phyloP scores from a whole-genome alignment of 2,797 vertebrate species.

The Poecile montanus region DNA sequence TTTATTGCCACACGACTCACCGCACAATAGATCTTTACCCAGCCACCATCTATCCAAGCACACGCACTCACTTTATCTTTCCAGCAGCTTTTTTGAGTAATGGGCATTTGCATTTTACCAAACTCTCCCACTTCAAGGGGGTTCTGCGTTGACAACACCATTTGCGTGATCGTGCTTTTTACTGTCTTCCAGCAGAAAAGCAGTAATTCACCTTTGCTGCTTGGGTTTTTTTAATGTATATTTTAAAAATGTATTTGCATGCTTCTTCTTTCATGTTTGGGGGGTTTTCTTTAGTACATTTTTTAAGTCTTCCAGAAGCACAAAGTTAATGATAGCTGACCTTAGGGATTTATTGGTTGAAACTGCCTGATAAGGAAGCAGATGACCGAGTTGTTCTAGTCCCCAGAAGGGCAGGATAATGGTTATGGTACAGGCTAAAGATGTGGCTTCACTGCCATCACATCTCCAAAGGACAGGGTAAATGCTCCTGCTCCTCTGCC shows the following conservation, averaged over 20 bases:
- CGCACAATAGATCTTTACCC: slow-evolving; percentile 6
- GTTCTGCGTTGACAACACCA: neutral
- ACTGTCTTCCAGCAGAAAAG: neutral
- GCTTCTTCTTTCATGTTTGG: neutral
- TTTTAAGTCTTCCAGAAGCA: neutral
- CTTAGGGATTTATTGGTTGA: neutral
- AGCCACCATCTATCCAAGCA: neutral
- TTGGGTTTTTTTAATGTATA: fast-evolving
- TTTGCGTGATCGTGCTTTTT: fast-evolving
- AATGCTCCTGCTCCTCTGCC: neutral
- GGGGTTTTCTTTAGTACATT: neutral
- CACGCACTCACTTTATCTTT: neutral
- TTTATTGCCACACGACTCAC: neutral
- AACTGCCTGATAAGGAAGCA: neutral
- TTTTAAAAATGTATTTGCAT: neutral
- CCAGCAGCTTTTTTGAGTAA: neutral
- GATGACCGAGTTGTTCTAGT: neutral
- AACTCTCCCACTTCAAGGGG: neutral
- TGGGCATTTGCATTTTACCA: neutral
- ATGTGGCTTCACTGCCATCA: neutral
- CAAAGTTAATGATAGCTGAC: neutral
- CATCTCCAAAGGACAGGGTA: fast-evolving
- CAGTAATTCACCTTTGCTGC: neutral
- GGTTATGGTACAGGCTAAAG: neutral
- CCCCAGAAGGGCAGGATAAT: neutral